phyloP scores from a whole-genome alignment of 2,797 vertebrate species.

The Thamnophis elegans region DNA sequence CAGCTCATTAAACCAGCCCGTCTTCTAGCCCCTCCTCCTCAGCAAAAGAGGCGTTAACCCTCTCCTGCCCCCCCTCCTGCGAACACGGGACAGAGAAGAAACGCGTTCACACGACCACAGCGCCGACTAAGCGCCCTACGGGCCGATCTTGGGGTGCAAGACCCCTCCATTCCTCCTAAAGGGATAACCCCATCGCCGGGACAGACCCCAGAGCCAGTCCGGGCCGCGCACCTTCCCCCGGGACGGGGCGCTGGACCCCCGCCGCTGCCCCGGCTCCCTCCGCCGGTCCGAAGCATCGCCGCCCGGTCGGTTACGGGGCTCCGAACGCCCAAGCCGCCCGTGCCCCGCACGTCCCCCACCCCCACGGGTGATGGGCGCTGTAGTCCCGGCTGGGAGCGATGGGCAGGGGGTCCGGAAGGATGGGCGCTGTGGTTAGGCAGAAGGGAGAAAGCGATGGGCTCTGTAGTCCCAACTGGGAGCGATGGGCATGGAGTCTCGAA shows the following conservation, averaged over 20 bases:
- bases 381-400: too few relatives aligned
- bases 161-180: background rate
- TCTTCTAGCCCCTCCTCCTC: background rate
- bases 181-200: background rate
- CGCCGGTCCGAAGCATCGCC: constrained; percentile 8
- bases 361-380: background rate
- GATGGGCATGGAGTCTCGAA: background rate
- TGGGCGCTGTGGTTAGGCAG: background rate
- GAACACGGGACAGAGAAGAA: background rate
- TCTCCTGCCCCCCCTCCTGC: background rate
- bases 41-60: background rate
- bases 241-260: background rate
- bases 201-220: rapidly evolving
- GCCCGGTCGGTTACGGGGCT: constrained; percentile 30
- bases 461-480: background rate
- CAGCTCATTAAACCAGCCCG: background rate
- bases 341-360: background rate
- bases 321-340: constrained; percentile 32
- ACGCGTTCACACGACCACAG: background rate
- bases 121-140: rapidly evolving
- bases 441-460: background rate
- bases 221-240: constrained; percentile 18
- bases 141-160: background rate
- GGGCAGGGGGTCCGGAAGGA: background rate
- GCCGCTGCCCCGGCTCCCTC: background rate